Percentiles rank a stretch among this genome's conserved stretches.
phyloP scores from a whole-genome alignment of 2,888 invertebrate genomes.

The Drosophila mettleri region DNA sequence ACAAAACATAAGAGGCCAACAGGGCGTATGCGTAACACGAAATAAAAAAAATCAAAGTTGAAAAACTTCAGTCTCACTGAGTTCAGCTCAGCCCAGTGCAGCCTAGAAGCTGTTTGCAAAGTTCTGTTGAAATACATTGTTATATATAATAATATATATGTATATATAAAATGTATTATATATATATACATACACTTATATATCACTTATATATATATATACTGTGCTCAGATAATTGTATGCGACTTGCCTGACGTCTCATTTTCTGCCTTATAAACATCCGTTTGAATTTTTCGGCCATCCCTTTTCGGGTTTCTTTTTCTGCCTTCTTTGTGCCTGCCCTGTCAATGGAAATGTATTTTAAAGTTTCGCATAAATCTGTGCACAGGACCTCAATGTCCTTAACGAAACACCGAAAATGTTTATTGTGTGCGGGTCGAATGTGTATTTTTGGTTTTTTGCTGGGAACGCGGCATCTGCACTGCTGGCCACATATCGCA shows the following conservation, averaged over 20 bases:
- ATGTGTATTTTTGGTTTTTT: constrained; percentile 50
- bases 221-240: constrained; percentile 37
- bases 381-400: constrained; percentile 28
- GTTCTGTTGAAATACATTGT: constrained; percentile 3
- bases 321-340: background rate
- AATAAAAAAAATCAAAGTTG: constrained; percentile 43
- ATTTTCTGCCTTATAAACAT: constrained; percentile 70
- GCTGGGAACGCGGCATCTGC: constrained; percentile 63
- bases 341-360: constrained; percentile 64
- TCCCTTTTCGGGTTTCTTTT: constrained; percentile 21
- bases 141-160: background rate
- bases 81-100: constrained; percentile 35
- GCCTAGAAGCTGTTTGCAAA: constrained; percentile 34
- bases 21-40: constrained; percentile 9
- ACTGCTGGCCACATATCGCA: constrained; percentile 14
- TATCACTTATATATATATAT: background rate
- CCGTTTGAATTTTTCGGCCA: constrained; percentile 49
- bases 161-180: background rate
- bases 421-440: constrained; percentile 47
- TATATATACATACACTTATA: constrained; percentile 1
- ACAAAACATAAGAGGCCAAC: constrained; percentile 13
- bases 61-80: constrained; percentile 14
- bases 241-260: constrained; percentile 66
- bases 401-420: constrained; percentile 34
- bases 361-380: constrained; percentile 65